Base-by-base conservation (phyloP, 2,797 vertebrate genomes). In the Microtus agrestis region DNA sequence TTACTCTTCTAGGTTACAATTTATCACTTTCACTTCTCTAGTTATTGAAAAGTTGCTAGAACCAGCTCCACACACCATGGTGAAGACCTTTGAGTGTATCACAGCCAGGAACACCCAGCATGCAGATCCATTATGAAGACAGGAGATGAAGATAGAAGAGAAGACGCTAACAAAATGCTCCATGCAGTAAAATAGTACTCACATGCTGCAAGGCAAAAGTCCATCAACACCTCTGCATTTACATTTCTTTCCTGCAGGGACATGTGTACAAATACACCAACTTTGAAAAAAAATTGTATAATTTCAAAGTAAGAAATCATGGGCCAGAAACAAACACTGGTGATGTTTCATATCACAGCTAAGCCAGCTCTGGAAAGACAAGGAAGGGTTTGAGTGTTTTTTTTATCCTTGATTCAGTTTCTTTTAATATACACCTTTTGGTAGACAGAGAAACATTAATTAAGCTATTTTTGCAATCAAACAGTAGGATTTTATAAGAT, bases 71-170 rank as follows among this genome's bases (percentile, higher is more conserved):
- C 21, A 27, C 21, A 76, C 56, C 84, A 87, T 46, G 0, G 9
- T 40, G 65, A 94, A 95, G 21, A 37, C n/a, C 46, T 65, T 63
- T 92, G 80, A 96, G 91, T 43, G 29, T 69, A 71, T 92, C 90
- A 86, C 25, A 48, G 78, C 56, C 88, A 93, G 85, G 17, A 95
- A 46, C 17, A 77, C 59, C 10, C 23, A 89, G 81, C 40, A 34
- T 54, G 43, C 3, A 69, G 84, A 91, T 91, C 74, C 80, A 87
- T 94, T 93, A 96, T 37, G 31, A 90, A 96, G 51, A 78, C 34
- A 69, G 48, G 87, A 95, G 95, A 95, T 73, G 46, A 97, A 96
- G 92, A 94, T 14, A 69, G 86, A 96, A 87, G 54, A 79, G 61
- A 92, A 95, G 93, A 93, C 2, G 4, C 76, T 84, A 59, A 46